These are phyloP conservation scores for Leucosticte australis DNA, from an alignment of 2,113 vertebrate genomes.

Conservation along the genomic window DNA sequence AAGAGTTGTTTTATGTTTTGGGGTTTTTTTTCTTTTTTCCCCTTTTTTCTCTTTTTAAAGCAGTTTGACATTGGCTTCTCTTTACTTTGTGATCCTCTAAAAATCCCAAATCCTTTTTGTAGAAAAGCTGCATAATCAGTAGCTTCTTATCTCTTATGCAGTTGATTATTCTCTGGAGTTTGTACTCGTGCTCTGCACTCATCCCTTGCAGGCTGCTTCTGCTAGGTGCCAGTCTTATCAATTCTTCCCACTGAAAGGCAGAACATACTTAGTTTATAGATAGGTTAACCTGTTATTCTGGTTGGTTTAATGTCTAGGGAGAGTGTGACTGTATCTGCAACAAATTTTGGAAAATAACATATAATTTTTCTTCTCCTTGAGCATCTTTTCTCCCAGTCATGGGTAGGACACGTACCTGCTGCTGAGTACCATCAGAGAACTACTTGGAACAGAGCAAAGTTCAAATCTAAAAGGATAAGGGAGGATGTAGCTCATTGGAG, in stretches of 20 bases:
- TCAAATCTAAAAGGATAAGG: background rate
- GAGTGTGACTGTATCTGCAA: background rate
- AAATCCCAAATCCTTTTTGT: background rate
- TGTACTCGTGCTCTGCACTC: background rate
- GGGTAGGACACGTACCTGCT: too few species aligned
- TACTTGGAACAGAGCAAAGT: background rate
- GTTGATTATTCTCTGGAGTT: background rate
- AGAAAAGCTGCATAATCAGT: background rate
- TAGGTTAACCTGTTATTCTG: background rate
- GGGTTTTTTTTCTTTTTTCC: fast-evolving
- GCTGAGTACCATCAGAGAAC: background rate
- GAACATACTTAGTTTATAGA: background rate
- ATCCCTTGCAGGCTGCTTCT: background rate
- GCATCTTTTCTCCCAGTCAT: background rate
- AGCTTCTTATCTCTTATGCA: background rate
- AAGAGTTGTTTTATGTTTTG: background rate
- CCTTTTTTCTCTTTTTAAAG: background rate
- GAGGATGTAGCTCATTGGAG: background rate
- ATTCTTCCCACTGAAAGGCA: background rate
- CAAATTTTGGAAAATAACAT: background rate
- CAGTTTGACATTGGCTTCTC: background rate
- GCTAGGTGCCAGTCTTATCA: background rate
- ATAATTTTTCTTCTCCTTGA: background rate
- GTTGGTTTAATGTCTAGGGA: background rate
- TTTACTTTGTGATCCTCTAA: background rate